Evolutionary conservation across 1,140 invertebrate species (phyloP).

Genomic region (Stenopsyche tienmushanensis): DNA sequence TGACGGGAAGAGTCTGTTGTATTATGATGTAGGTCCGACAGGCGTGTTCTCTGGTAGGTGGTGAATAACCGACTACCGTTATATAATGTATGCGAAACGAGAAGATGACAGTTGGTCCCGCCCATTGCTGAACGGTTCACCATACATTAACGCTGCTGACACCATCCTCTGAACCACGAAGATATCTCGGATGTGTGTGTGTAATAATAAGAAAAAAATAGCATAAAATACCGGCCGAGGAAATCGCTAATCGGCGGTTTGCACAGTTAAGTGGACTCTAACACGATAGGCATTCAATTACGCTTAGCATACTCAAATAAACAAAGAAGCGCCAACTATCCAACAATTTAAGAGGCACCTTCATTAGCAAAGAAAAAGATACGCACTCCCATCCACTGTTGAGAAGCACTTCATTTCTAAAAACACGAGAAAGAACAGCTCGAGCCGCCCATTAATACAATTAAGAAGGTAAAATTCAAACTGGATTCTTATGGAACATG

Average conservation of each 20-base stretch:
- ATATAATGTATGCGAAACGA: constrained; percentile 34
- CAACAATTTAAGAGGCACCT: background rate
- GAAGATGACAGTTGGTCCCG: constrained; percentile 34
- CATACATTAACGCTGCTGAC: constrained; percentile 18
- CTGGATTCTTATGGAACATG: too few relatives aligned
- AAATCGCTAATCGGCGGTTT: background rate
- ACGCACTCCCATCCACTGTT: too few relatives aligned
- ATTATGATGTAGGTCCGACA: constrained; percentile 34
- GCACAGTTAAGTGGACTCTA: background rate
- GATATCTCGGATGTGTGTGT: background rate
- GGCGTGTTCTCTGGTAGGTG: constrained; percentile 25
- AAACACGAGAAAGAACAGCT: too few relatives aligned
- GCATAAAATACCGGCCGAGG: too few relatives aligned
- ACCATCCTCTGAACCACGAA: background rate
- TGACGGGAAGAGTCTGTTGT: constrained; percentile 4
- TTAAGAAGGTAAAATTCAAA: too few relatives aligned
- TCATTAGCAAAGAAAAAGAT: too few relatives aligned
- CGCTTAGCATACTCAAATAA: background rate
- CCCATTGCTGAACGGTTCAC: constrained; percentile 22
- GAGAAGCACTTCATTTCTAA: too few relatives aligned
- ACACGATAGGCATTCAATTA: background rate
- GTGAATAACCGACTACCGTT: constrained; percentile 36
- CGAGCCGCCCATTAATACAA: too few relatives aligned
- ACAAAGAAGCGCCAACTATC: background rate
- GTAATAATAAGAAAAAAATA: background rate